Base-by-base conservation (phyloP, 37 sponge, comb jelly and placozoan genomes). In the Aphrocallistes beatrix region DNA sequence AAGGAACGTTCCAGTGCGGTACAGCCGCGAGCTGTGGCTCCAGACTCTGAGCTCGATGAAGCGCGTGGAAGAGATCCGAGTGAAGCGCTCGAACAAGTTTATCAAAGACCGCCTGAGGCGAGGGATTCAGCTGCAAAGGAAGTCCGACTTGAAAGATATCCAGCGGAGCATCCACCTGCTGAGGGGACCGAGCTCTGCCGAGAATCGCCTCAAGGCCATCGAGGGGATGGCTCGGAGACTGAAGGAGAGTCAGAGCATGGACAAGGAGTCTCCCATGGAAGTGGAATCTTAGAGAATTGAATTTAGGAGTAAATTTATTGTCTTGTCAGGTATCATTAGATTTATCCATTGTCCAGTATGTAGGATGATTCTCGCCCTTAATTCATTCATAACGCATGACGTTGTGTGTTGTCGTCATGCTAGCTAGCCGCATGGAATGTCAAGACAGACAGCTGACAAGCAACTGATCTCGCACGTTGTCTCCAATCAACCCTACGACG, bases 401-500 rank as follows among this genome's bases (percentile, higher is more conserved):
- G 13, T 47, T 17, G 49, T 21, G 17, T 47, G 49, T 47, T 42
- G 13, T 42, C 45, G 45, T 42, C 10, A 13, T 42, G 45, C 10
- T 42, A 42, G 45, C 45, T 42, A 16, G 28, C 75, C 75, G 75
- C 8, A 60, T 60, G 75, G 75, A 30, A 60, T 60, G 75, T 60
- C 75, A 60, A 60, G 75, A 60, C 75, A 13, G 75, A 60, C 75
- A 60, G 25, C 75, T 60, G 75, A 13, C 17, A 60, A 60, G 75
- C 75, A 60, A 60, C 75, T 60, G n/a, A 30, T 60, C 75, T 60
- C 75, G 34, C 81, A 85, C 0, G 38, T 90, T 34, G 89, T 97
- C 19, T 85, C 90, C 36, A 97, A 97, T 85, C 95, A 94, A 51
- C 98, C 92, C 8, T 97, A 97, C 82, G 98, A 97, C 86, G 98